Evolutionary conservation across 1,140 invertebrate genomes (phyloP).

Genomic region (Oedothorax gibbosus): DNA sequence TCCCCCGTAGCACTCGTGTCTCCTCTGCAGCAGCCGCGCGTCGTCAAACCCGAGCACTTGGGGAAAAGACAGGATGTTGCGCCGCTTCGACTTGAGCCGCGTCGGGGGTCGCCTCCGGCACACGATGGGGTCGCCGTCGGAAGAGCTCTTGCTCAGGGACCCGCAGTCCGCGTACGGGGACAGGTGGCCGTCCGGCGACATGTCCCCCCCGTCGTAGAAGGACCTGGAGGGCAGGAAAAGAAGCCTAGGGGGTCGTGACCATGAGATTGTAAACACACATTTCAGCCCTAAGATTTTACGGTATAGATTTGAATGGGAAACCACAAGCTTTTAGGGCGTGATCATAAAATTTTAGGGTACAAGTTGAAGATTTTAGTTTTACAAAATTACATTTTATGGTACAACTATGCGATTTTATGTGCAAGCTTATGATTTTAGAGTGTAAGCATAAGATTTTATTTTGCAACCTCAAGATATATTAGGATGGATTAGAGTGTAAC

Average conservation of each 20-base stretch:
- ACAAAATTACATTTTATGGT: no score
- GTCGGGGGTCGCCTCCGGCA: constrained; percentile 65
- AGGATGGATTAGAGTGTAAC: no score
- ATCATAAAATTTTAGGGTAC: no score
- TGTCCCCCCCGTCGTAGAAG: constrained; percentile 35
- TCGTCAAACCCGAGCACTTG: constrained; percentile 77
- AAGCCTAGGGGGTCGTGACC: not conserved
- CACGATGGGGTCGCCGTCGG: constrained; percentile 67
- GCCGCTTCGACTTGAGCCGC: constrained; percentile 67
- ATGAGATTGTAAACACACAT: not conserved
- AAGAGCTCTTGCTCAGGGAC: constrained; percentile 69
- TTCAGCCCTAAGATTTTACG: no score
- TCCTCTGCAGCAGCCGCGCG: constrained; percentile 71
- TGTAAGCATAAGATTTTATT: no score
- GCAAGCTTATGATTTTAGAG: no score
- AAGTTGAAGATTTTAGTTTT: no score
- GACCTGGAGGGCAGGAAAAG: not conserved
- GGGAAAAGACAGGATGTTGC: constrained; percentile 71
- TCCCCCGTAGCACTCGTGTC: constrained; percentile 81
- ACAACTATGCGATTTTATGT: no score
- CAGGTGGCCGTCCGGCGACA: constrained; percentile 41
- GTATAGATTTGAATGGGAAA: no score
- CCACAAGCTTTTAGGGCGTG: no score
- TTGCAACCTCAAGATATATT: no score
- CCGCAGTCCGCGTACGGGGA: constrained; percentile 67